These are phyloP conservation scores for Trachemys scripta DNA, from an alignment of 2,113 vertebrate genomes.

Conservation along the genomic window DNA sequence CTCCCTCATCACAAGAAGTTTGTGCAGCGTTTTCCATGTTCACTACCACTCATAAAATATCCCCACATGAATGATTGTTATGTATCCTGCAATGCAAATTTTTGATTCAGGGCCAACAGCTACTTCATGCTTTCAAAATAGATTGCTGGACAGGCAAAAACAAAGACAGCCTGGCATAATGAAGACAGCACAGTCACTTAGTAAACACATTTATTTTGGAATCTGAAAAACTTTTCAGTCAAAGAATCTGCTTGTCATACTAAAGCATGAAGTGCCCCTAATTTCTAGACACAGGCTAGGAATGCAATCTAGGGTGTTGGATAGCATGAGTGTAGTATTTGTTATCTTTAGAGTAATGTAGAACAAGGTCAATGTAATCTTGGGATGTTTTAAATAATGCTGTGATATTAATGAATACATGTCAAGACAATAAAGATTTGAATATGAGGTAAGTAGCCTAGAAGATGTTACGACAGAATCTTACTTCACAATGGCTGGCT, in stretches of 20 bases:
- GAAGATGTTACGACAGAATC: conserved; percentile 37
- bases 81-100: conserved; percentile 66
- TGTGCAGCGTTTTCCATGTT: conserved; percentile 38
- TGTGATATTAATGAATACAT: conserved; percentile 27
- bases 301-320: neutral
- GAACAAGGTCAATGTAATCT: neutral
- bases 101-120: conserved; percentile 74
- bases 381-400: neutral
- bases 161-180: conserved; percentile 59
- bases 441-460: neutral
- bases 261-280: conserved; percentile 40
- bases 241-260: conserved; percentile 71
- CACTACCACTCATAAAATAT: conserved; percentile 61
- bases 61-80: conserved; percentile 77
- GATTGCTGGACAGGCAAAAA: conserved; percentile 69
- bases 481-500: conserved; percentile 46
- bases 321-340: neutral
- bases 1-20: conserved; percentile 45
- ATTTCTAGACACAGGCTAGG: neutral
- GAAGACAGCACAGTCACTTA: conserved; percentile 63
- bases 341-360: conserved; percentile 11
- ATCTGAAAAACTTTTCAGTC: conserved; percentile 56
- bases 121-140: conserved; percentile 76
- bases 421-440: neutral
- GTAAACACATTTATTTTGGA: conserved; percentile 59